Evolutionary conservation across 2,113 vertebrate genomes (phyloP).

Genomic region (Fregetta grallaria): DNA sequence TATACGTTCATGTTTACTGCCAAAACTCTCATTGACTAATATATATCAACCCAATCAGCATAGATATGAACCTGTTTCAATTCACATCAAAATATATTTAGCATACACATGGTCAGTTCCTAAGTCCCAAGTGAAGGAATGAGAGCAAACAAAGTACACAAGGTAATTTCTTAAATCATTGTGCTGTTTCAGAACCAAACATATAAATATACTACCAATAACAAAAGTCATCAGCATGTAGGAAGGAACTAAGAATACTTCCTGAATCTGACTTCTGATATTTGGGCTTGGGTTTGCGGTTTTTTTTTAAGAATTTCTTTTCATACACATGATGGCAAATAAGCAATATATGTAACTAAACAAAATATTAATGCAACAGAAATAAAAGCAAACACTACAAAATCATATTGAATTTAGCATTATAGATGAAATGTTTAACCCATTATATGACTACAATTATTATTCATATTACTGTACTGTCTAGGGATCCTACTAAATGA

Average conservation of each 20-base stretch:
- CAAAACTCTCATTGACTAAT: background rate
- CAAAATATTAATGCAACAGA: background rate
- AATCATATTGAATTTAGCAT: background rate
- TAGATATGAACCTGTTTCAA: background rate
- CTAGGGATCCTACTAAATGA: background rate
- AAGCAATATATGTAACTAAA: background rate
- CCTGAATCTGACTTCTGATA: background rate
- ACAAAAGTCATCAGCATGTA: background rate
- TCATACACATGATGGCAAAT: background rate
- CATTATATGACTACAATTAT: background rate
- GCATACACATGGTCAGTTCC: fast-evolving
- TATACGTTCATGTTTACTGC: background rate
- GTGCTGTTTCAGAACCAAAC: background rate
- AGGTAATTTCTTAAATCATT: background rate
- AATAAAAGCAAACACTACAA: background rate
- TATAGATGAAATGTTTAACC: background rate
- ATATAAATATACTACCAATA: background rate
- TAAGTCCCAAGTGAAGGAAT: background rate
- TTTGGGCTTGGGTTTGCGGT: background rate
- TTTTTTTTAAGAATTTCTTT: background rate
- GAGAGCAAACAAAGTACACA: background rate
- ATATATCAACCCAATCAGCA: background rate
- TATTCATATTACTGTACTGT: background rate
- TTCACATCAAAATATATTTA: background rate
- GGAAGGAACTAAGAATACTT: background rate